Evolutionary conservation across 2,888 invertebrate species (phyloP).

Genomic region (Folsomia candida): DNA sequence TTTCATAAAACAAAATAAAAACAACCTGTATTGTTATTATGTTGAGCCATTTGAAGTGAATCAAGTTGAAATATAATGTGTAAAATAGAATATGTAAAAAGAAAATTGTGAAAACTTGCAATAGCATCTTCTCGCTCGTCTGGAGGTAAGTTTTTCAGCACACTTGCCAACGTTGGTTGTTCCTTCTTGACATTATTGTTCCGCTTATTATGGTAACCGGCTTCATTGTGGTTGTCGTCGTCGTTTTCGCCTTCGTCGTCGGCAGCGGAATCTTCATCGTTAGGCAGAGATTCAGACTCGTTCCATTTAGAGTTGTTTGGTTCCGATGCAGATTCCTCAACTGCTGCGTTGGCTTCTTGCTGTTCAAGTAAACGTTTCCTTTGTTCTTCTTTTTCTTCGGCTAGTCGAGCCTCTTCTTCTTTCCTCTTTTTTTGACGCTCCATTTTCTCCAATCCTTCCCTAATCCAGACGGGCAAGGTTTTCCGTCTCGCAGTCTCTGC

Average conservation of each 20-base stretch:
- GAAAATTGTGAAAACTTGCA: constrained; percentile 14
- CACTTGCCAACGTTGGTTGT: constrained; percentile 8
- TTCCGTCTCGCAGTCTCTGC: constrained; percentile 81
- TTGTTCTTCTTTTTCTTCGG: constrained; percentile 63
- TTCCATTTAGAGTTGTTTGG: constrained; percentile 28
- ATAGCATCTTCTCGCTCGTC: constrained; percentile 25
- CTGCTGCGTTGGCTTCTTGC: constrained; percentile 29
- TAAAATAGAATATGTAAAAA: neutral
- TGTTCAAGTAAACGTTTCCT: constrained; percentile 40
- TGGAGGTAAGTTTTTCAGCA: constrained; percentile 19
- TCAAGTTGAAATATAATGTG: too few relatives aligned
- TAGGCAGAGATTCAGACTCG: neutral
- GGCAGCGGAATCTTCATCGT: neutral
- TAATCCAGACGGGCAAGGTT: constrained; percentile 94
- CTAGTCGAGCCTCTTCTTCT: constrained; percentile 72
- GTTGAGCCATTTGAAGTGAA: too few relatives aligned
- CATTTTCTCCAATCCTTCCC: constrained; percentile 96
- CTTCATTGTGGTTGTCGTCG: too few relatives aligned
- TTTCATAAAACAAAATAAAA: neutral
- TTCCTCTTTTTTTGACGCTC: constrained; percentile 88
- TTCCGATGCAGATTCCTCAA: constrained; percentile 1
- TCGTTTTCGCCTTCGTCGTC: neutral
- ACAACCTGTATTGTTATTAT: neutral
- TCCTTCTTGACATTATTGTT: too few relatives aligned
- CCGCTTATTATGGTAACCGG: too few relatives aligned